phyloP scores from a whole-genome alignment of 2,888 invertebrate species.

The Hirtodrosophila alboralis region DNA sequence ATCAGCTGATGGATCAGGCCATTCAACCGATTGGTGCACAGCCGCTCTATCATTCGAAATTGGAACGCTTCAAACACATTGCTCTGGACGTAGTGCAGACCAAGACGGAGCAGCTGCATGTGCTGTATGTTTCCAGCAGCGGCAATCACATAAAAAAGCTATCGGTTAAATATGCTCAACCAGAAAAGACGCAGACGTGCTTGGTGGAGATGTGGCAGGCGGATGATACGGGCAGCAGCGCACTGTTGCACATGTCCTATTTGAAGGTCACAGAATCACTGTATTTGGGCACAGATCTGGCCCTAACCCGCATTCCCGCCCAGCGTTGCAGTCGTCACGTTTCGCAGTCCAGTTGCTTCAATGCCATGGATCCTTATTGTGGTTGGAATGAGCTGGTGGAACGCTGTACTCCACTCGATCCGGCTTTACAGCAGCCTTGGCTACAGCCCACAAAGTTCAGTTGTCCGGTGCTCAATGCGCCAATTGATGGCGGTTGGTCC shows the following conservation, averaged over 20 bases:
- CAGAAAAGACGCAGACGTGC: constrained; percentile 89
- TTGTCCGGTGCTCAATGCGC: constrained; percentile 89
- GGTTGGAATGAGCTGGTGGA: constrained; percentile 94
- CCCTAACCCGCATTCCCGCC: constrained; percentile 89
- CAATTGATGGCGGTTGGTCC: constrained; percentile 94
- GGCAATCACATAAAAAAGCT: constrained; percentile 92
- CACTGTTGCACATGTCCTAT: constrained; percentile 89
- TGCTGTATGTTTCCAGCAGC: constrained; percentile 92
- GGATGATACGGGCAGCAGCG: constrained; percentile 78
- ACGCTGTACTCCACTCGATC: constrained; percentile 88
- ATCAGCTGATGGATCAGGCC: constrained; percentile 94
- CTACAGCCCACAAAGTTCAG: constrained; percentile 87
- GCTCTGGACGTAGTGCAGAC: constrained; percentile 91
- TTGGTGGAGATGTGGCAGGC: constrained; percentile 93
- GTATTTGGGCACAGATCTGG: constrained; percentile 89
- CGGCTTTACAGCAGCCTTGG: constrained; percentile 88
- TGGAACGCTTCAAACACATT: constrained; percentile 90
- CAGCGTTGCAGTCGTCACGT: constrained; percentile 91
- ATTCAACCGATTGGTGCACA: constrained; percentile 89
- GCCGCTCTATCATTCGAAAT: constrained; percentile 89
- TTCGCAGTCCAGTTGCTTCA: constrained; percentile 89
- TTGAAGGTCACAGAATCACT: constrained; percentile 92
- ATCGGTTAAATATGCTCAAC: constrained; percentile 86
- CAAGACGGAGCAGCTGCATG: constrained; percentile 89
- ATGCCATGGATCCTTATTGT: constrained; percentile 96